Percentiles rank a stretch among this genome's conserved stretches.
Conservation (phyloP, 2,113 vertebrate species). For the Xenopus laevis region DNA sequence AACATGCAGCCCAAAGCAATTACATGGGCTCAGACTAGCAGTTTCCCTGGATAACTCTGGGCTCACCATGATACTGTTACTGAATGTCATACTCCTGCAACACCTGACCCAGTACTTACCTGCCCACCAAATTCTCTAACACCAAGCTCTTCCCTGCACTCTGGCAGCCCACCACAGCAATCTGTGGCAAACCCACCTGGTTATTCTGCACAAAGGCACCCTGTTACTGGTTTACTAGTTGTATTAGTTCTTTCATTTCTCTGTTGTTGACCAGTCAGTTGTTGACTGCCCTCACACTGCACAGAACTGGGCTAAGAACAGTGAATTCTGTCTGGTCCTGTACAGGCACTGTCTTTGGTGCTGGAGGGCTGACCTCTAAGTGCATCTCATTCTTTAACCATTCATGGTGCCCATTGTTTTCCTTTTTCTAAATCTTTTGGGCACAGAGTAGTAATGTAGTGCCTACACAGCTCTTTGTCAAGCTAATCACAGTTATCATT, state of each 20-base stretch:
- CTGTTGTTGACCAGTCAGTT: background rate
- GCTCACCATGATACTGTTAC: too few species aligned
- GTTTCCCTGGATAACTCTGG: too few species aligned
- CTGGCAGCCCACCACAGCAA: constrained; percentile 84
- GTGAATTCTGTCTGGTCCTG: too few species aligned
- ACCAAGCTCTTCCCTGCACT: constrained; percentile 87
- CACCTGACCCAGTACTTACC: constrained; percentile 53
- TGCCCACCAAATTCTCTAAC: constrained; percentile 83
- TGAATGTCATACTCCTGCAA: too few species aligned
- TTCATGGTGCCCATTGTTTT: too few species aligned
- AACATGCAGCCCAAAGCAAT: too few species aligned
- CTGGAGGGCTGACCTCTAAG: background rate
- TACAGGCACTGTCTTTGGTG: constrained; percentile 6
- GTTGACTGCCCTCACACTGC: background rate
- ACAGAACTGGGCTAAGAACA: background rate
- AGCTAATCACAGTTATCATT: too few species aligned
- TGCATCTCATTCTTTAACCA: too few species aligned
- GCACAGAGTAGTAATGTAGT: too few species aligned
- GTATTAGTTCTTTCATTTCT: constrained; percentile 93
- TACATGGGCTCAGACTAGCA: too few species aligned
- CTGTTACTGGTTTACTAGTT: constrained; percentile 84
- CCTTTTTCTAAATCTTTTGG: too few species aligned
- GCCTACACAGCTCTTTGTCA: too few species aligned
- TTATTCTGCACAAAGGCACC: constrained; percentile 81
- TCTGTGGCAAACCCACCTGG: constrained; percentile 79